A percentile compares a stretch with the other conserved stretches of the same genome.
phyloP scores from a whole-genome alignment of 2,113 vertebrate species.

The Phainopepla nitens region DNA sequence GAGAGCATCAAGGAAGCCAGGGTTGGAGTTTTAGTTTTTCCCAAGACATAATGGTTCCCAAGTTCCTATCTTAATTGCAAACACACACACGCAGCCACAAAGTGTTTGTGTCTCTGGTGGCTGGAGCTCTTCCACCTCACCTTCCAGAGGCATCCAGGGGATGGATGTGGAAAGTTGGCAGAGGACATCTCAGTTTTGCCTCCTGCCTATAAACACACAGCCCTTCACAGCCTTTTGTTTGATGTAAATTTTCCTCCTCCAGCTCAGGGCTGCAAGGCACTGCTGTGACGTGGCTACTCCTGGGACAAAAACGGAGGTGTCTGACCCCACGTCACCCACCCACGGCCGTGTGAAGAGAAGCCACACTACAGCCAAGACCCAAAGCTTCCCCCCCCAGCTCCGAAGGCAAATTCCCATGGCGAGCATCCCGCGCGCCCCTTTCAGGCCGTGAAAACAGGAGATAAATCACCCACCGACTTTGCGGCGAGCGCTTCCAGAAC shows the following conservation, averaged over 20 bases:
- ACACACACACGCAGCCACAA: background rate
- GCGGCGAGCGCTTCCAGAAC: conserved; percentile 8
- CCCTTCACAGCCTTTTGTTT: conserved; percentile 45
- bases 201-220: conserved; percentile 5
- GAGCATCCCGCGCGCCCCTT: background rate
- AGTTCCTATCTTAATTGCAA: conserved; percentile 61
- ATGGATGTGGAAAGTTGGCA: conserved; percentile 49
- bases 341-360: background rate
- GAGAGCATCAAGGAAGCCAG: conserved; percentile 30
- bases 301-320: background rate
- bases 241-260: conserved; percentile 21
- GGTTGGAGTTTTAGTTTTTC: background rate
- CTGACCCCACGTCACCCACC: background rate
- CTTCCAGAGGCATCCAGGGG: conserved; percentile 28
- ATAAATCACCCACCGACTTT: conserved; percentile 2
- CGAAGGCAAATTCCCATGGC: background rate
- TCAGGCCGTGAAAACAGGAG: background rate
- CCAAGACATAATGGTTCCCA: conserved; percentile 47
- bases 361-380: background rate
- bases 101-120: conserved; percentile 2
- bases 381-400: background rate
- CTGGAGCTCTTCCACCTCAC: conserved; percentile 42
- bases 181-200: conserved; percentile 2
- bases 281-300: background rate
- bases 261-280: background rate